phyloP scores from a whole-genome alignment of 2,888 invertebrate genomes.

The Congeria kusceri region DNA sequence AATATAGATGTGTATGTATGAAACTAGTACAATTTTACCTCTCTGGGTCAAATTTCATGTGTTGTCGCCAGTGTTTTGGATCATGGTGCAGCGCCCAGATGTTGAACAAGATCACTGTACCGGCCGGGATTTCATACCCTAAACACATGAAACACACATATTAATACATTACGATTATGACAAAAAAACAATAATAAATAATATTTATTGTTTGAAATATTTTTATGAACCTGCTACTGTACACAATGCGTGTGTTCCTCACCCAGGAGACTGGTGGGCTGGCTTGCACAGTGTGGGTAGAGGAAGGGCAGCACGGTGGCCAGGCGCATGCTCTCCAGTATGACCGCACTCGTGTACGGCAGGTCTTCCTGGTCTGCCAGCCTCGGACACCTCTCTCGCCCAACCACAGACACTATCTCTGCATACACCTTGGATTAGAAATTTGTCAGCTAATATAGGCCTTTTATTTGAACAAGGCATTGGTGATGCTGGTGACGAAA shows the following conservation, averaged over 20 bases:
- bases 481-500: no score
- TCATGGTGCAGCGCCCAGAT: constrained; percentile 80
- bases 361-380: constrained; percentile 74
- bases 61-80: constrained; percentile 76
- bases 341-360: constrained; percentile 77
- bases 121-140: constrained; percentile 73
- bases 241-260: not conserved
- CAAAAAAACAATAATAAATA: not conserved
- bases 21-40: no score
- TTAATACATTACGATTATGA: not conserved
- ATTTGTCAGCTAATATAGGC: no score
- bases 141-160: constrained; percentile 15
- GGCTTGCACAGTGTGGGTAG: constrained; percentile 71
- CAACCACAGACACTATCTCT: constrained; percentile 74
- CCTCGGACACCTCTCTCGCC: constrained; percentile 73
- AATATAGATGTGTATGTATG: no score
- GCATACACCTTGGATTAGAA: constrained; percentile 72
- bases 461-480: no score
- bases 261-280: constrained; percentile 72
- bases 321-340: constrained; percentile 75
- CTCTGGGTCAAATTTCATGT: constrained; percentile 75
- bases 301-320: constrained; percentile 76
- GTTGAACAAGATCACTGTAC: constrained; percentile 74
- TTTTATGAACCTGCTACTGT: not conserved
- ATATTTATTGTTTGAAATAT: not conserved